Evolutionary conservation across 2,113 vertebrate genomes (phyloP).

Genomic region (Sitta europaea): DNA sequence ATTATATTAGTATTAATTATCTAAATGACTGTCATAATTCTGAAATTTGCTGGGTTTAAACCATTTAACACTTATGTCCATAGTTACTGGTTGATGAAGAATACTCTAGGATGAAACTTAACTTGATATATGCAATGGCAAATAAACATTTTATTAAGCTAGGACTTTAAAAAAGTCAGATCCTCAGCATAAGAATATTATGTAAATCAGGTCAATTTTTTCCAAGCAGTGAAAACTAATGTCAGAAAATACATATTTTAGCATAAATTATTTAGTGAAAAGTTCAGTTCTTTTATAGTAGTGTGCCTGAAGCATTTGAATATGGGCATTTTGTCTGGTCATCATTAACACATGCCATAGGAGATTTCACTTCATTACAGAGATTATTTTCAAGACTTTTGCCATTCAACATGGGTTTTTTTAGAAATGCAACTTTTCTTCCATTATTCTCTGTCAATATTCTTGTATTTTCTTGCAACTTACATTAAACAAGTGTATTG

Average conservation of each 20-base stretch:
- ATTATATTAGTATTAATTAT: neutral
- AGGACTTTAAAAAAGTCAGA: conserved; percentile 53
- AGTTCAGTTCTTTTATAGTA: conserved; percentile 74
- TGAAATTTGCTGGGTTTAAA: neutral
- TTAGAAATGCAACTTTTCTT: neutral
- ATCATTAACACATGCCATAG: conserved; percentile 28
- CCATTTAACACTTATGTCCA: neutral
- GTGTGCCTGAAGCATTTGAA: conserved; percentile 46
- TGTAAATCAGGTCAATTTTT: conserved; percentile 75
- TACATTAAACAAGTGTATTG: neutral
- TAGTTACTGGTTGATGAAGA: conserved; percentile 44
- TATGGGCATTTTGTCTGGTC: conserved; percentile 40
- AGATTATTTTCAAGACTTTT: neutral
- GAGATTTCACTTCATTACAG: conserved; percentile 40
- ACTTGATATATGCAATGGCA: conserved; percentile 37
- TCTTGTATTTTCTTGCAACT: neutral
- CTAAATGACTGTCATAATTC: conserved; percentile 19
- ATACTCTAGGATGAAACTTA: neutral
- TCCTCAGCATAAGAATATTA: conserved; percentile 66
- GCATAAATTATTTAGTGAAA: conserved; percentile 78
- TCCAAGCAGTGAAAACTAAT: conserved; percentile 75
- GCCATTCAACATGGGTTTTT: neutral
- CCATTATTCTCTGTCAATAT: neutral
- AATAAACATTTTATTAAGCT: conserved; percentile 60
- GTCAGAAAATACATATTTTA: conserved; percentile 83